These are phyloP conservation scores for Camponotus vicinus DNA, from an alignment of 1,140 invertebrate genomes.

Conservation along the genomic window DNA sequence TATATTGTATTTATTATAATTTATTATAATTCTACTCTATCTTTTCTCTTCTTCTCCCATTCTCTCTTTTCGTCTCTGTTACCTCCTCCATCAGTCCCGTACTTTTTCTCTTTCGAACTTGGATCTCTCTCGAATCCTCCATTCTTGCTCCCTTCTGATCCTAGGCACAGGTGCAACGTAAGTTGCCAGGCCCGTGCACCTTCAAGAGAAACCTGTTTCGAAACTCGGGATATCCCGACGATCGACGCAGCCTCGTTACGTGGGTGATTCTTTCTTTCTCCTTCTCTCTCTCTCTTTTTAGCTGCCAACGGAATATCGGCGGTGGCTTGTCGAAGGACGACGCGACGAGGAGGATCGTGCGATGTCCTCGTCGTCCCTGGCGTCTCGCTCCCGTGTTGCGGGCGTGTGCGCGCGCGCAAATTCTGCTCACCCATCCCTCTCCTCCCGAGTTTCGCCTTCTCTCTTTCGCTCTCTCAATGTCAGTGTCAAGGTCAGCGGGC, in stretches of 20 bases:
- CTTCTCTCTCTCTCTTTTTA: slow-evolving; percentile 28
- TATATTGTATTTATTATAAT: neutral
- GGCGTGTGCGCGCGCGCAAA: slow-evolving; percentile 31
- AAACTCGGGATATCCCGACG: slow-evolving; percentile 64
- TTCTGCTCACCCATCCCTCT: slow-evolving; percentile 59
- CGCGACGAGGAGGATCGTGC: slow-evolving; percentile 32
- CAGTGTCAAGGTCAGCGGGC: slow-evolving; percentile 86
- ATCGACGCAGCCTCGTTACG: slow-evolving; percentile 67
- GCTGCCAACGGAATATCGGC: slow-evolving; percentile 3
- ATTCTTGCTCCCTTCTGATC: slow-evolving; percentile 42
- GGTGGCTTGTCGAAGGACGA: slow-evolving; percentile 28
- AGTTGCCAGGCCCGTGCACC: slow-evolving; percentile 56
- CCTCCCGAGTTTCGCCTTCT: slow-evolving; percentile 48
- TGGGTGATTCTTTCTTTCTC: slow-evolving; percentile 34
- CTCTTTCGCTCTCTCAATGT: slow-evolving; percentile 80
- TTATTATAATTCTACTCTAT: slow-evolving; percentile 20
- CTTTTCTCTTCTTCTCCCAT: slow-evolving; percentile 15
- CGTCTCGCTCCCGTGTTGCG: slow-evolving; percentile 51
- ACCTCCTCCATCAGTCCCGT: neutral
- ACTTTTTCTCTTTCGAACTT: slow-evolving; percentile 42
- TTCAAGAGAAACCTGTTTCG: slow-evolving; percentile 77
- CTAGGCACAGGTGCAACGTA: slow-evolving; percentile 74
- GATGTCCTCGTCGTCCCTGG: slow-evolving; percentile 38
- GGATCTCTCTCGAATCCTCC: slow-evolving; percentile 47
- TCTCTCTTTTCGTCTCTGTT: neutral